Evolutionary conservation across 1,140 invertebrate species (phyloP).

Genomic region (Melipona quadrifasciata): DNA sequence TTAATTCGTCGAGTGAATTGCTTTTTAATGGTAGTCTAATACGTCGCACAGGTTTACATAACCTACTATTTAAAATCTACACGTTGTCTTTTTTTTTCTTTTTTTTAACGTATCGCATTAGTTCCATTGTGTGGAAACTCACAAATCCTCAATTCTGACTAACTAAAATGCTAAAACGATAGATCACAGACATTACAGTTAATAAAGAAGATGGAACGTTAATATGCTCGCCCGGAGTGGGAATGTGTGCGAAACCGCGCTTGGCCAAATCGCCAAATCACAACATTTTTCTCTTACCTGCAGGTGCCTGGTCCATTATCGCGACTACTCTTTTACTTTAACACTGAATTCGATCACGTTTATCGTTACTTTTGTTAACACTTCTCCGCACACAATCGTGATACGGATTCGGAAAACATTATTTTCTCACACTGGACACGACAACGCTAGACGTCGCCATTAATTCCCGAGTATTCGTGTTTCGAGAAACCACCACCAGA

Average conservation of each 20-base stretch:
- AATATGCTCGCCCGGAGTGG: conserved; percentile 29
- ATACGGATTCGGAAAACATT: conserved; percentile 43
- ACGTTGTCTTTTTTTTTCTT: neutral
- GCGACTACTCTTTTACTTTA: conserved; percentile 31
- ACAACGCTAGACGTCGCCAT: conserved; percentile 68
- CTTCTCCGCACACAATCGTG: conserved; percentile 30
- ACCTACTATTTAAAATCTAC: conserved; percentile 46
- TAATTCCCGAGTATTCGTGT: conserved; percentile 38
- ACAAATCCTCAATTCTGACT: conserved; percentile 36
- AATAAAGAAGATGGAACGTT: conserved; percentile 39
- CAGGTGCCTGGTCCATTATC: conserved; percentile 72
- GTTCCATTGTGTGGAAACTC: conserved; percentile 17
- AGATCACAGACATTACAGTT: conserved; percentile 25
- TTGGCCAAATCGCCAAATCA: conserved; percentile 36
- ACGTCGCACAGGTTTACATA: conserved; percentile 40
- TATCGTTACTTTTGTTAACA: conserved; percentile 33
- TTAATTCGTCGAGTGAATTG: conserved; percentile 26
- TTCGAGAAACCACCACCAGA: neutral
- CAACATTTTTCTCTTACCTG: conserved; percentile 65
- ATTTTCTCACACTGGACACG: conserved; percentile 52
- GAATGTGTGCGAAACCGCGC: conserved; percentile 52
- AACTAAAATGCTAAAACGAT: conserved; percentile 49
- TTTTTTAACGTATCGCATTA: conserved; percentile 20
- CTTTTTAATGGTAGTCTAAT: conserved; percentile 39
- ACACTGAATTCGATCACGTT: conserved; percentile 39